These are phyloP conservation scores for Otolemur crassicaudatus DNA, from an alignment of 2,797 vertebrate genomes.

Conservation along the genomic window DNA sequence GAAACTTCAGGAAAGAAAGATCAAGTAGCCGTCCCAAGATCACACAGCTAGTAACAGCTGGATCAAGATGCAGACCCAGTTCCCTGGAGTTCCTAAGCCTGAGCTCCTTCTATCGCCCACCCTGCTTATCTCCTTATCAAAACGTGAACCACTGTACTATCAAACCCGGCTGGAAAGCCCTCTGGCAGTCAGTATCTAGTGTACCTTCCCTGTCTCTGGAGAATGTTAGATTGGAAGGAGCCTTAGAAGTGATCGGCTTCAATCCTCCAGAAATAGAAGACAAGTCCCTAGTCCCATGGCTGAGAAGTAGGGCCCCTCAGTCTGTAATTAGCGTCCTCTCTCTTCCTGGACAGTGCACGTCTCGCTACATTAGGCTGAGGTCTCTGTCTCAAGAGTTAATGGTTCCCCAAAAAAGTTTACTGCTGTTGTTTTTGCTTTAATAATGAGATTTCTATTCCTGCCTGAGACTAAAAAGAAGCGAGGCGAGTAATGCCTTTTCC, in stretches of 20 bases:
- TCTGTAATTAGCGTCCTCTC: not conserved
- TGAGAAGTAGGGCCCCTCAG: not conserved
- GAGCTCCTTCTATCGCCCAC: not conserved
- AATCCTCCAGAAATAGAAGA: not conserved
- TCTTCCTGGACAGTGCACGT: not conserved
- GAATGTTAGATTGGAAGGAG: not conserved
- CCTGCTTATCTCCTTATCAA: not conserved
- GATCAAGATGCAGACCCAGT: not conserved
- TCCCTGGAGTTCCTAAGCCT: not conserved
- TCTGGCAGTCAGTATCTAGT: not conserved
- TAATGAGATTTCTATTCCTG: conserved; percentile 12
- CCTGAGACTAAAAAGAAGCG: conserved; percentile 8
- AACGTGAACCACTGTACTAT: not conserved
- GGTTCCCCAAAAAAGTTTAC: not conserved
- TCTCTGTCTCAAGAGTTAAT: not conserved
- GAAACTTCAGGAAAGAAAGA: not conserved
- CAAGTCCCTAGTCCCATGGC: not conserved
- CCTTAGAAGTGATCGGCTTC: not conserved
- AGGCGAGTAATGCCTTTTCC: not conserved
- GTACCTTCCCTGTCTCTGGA: not conserved
- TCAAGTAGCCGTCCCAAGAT: not conserved
- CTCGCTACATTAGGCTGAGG: not conserved
- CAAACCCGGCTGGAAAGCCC: not conserved
- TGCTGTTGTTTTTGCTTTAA: not conserved
- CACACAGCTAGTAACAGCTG: not conserved